Percentiles rank a stretch among this genome's conserved stretches.
Evolutionary conservation across 2,797 vertebrate genomes (phyloP).

Genomic region (Peromyscus aztecus): DNA sequence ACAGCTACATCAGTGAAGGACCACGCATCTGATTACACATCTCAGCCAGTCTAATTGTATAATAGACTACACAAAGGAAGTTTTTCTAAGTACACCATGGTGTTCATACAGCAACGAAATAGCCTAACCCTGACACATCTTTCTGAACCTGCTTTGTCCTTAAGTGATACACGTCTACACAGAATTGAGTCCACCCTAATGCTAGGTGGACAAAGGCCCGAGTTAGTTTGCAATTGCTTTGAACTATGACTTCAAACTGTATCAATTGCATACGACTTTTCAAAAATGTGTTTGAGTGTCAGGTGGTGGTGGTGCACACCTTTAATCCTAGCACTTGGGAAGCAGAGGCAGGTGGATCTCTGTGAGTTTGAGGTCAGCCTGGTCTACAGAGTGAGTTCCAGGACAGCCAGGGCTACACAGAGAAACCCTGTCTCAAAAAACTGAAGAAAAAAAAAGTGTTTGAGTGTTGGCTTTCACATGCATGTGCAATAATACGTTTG

Average conservation of each 20-base stretch:
- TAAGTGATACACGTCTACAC: too few species aligned
- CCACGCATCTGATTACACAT: too few species aligned
- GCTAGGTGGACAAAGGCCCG: background rate
- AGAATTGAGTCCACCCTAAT: background rate
- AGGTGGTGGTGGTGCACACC: too few species aligned
- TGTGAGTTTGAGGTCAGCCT: too few species aligned
- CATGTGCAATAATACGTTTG: background rate
- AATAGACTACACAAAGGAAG: too few species aligned
- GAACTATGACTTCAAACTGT: slow-evolving; percentile 17
- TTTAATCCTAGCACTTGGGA: too few species aligned
- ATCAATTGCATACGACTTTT: background rate
- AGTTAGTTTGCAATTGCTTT: slow-evolving; percentile 47
- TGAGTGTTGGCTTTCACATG: background rate
- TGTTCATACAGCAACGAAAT: background rate
- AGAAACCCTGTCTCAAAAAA: too few species aligned
- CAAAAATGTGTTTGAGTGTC: too few species aligned
- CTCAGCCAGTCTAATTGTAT: background rate
- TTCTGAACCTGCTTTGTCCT: background rate
- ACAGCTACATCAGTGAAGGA: background rate
- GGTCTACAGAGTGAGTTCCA: too few species aligned
- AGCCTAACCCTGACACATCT: background rate
- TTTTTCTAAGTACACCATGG: background rate
- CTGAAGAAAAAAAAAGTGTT: background rate
- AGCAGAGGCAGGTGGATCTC: too few species aligned
- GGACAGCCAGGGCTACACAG: too few species aligned